Base-by-base conservation (phyloP, 2,113 vertebrate species). In the Pogonocichla stellata region DNA sequence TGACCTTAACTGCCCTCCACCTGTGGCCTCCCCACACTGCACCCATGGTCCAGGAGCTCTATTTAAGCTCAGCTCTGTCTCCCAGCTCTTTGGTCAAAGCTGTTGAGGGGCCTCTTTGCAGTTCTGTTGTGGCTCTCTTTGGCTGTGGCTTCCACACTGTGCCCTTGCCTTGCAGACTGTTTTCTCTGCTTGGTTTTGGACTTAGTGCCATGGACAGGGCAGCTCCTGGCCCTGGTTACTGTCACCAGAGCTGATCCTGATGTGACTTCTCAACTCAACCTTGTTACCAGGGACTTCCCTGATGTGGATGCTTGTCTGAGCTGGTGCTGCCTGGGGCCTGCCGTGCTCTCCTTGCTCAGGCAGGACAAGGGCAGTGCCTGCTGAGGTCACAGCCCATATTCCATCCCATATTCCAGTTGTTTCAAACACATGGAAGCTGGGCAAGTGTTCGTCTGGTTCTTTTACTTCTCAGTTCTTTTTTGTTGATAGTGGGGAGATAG, bases 151-250 rank as follows among this genome's bases (percentile, higher is more conserved):
- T 14, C 31, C 6, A 1, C 12, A 8, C 24, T 10, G 26, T 38
- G n/a, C 29, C 19, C 6, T 43, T 61, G 15, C 31, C 13, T 19
- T 71, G 23, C 6, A 8, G 28, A 1, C 6, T 42, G 12, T 19
- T 57, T 31, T 58, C 6, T 31, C 28, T 50, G 16, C 80, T 66
- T 79, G 28, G 4, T 29, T 11, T 78, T 62, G 38, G 69, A 29
- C 25, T 56, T 34, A 14, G 0, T 28, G 36, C 77, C 4, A 0
- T 14, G 36, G 33, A 12, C 4, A 8, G 5, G 33, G 16, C 4
- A 8, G 5, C 0, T 0, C 22, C 73, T 64, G 73, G 29, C 12
- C 40, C 24, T 19, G n/a, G 57, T 19, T 62, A 2, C 33, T 61
- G 48, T 80, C 38, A 17, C 43, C 31, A 24, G 43, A 64, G 28